Evolutionary conservation across 2,888 invertebrate genomes (phyloP).

Genomic region (Drosophila mimica): DNA sequence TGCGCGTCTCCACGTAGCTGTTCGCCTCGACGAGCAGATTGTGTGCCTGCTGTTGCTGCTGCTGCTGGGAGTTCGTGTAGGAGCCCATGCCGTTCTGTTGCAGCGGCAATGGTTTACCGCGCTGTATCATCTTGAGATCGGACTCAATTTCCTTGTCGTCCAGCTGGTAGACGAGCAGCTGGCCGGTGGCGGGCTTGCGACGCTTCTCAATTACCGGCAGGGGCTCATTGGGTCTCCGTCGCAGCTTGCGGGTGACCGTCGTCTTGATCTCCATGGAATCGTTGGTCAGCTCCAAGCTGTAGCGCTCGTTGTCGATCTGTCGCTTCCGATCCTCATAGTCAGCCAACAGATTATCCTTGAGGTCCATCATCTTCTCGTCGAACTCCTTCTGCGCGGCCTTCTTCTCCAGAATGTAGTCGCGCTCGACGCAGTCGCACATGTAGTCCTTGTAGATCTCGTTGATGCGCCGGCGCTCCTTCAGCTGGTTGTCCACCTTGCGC

Average conservation of each 20-base stretch:
- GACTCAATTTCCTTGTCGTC: conserved; percentile 95
- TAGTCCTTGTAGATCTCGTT: conserved; percentile 92
- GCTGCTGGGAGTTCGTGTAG: conserved; percentile 68
- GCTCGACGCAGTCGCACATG: conserved; percentile 93
- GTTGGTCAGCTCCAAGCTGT: conserved; percentile 95
- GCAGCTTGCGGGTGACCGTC: conserved; percentile 96
- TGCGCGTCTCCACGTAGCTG: conserved; percentile 91
- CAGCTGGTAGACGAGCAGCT: conserved; percentile 93
- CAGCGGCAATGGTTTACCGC: conserved; percentile 86
- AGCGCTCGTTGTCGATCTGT: conserved; percentile 94
- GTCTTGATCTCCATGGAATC: conserved; percentile 97
- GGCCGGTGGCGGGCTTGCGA: conserved; percentile 92
- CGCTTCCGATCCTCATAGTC: conserved; percentile 97
- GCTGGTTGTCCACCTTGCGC: conserved; percentile 92
- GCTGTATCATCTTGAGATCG: conserved; percentile 92
- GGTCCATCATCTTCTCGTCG: conserved; percentile 95
- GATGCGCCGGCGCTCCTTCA: conserved; percentile 91
- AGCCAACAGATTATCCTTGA: conserved; percentile 93
- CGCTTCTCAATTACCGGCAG: conserved; percentile 94
- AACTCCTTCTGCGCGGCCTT: conserved; percentile 95
- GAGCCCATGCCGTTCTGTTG: conserved; percentile 84
- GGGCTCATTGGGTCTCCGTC: conserved; percentile 97
- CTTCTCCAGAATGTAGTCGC: conserved; percentile 94
- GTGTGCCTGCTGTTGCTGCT: conserved; percentile 51
- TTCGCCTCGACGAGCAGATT: conserved; percentile 82